Evolutionary conservation across 2,888 invertebrate genomes (phyloP), one percentile per base, ranked within the genome.

Genomic region (Pollenia labialis): DNA sequence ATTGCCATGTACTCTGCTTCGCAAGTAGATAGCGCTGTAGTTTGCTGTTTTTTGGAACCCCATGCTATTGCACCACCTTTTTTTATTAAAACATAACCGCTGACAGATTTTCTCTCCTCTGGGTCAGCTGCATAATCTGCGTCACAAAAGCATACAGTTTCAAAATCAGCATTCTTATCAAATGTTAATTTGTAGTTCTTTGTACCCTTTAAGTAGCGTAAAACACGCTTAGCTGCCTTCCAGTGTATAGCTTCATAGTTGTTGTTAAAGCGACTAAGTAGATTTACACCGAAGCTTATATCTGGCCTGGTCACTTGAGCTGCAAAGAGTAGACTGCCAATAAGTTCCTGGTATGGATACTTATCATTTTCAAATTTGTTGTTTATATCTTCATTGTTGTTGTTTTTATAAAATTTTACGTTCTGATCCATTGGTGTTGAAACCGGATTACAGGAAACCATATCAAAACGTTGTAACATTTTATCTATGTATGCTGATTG

Each of bases 101-200:
- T 74, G 32, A 60, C n/a, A 14, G 60, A 74, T 40, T 74, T 74
- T 60, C 60, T 18, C 46, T 74, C 64, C 9, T 23, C 18, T 23
- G 18, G 18, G 18, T 23, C 18, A 23, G 62, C 23, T 50, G 90
- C 1, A 91, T 71, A 64, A 69, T 71, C 52, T n/a, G 75, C 75
- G 16, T 75, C 75, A 50, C 75, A 75, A 52, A 40, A 75, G 18
- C 75, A 32, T 32, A 75, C 2, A 23, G 18, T 23, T 23, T 23
- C 18, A 95, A 95, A 0, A 90, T 91, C 1, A 94, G 94, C 42
- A 1, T 18, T 16, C 18, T 58, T 71, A 14, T 56, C 16, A 18
- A 44, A 71, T 56, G 40, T 14, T 16, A 71, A 16, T 18, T 54
- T 16, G 16, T 42, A 44, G 7, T 69, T 40, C 12, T 52, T 69